Conservation (phyloP, 2,888 invertebrate species). For the Arge pagana region DNA sequence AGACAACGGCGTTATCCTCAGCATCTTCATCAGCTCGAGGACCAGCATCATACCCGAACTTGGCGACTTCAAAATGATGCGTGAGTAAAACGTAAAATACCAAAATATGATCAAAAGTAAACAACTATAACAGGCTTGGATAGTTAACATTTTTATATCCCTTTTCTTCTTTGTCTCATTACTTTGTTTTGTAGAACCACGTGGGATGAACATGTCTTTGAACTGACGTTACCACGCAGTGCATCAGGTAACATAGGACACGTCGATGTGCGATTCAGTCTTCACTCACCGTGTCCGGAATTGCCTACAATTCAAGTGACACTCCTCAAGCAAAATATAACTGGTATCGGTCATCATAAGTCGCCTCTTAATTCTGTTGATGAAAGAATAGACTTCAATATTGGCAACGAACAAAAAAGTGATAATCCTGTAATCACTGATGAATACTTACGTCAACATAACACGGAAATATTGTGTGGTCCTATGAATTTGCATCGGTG, state of each 20-base stretch:
- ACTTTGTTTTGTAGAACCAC: constrained; percentile 64
- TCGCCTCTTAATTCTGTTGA: constrained; percentile 58
- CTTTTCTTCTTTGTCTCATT: constrained; percentile 11
- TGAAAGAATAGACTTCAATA: constrained; percentile 60
- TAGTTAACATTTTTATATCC: not conserved
- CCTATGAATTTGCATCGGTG: constrained; percentile 82
- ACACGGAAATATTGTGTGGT: constrained; percentile 89
- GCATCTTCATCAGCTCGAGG: constrained; percentile 69
- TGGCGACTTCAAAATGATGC: constrained; percentile 89
- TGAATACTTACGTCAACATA: constrained; percentile 83
- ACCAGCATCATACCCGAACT: constrained; percentile 77
- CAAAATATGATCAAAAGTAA: no score
- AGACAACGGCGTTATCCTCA: constrained; percentile 88
- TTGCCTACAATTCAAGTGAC: constrained; percentile 82
- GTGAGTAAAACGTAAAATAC: constrained; percentile 59
- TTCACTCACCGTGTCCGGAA: constrained; percentile 77
- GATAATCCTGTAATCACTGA: constrained; percentile 80
- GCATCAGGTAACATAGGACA: constrained; percentile 75
- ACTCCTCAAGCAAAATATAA: constrained; percentile 70
- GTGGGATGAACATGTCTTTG: constrained; percentile 92
- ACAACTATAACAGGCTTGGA: no score
- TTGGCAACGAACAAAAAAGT: constrained; percentile 48
- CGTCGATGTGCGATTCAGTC: constrained; percentile 83
- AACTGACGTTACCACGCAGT: constrained; percentile 81
- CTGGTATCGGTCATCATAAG: constrained; percentile 67